phyloP scores from a whole-genome alignment of 2,797 vertebrate species.

The Tragelaphus eurycerus region DNA sequence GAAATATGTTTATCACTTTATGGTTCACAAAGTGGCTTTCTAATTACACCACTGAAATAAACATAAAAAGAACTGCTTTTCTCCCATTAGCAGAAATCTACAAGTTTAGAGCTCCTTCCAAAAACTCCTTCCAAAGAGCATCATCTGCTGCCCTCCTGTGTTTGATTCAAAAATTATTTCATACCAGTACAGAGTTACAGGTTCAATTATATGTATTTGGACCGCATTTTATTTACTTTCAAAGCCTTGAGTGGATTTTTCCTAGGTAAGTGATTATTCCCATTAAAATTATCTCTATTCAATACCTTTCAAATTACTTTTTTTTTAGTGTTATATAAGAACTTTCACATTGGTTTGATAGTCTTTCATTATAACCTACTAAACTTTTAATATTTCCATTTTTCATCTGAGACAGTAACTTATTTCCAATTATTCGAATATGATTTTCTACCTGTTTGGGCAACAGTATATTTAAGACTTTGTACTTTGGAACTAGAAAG shows the following conservation, averaged over 20 bases:
- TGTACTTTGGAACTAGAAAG: background rate
- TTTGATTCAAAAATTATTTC: background rate
- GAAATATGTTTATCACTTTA: background rate
- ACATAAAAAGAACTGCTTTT: background rate
- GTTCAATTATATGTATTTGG: background rate
- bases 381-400: background rate
- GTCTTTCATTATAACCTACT: background rate
- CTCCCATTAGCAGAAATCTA: background rate
- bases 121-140: background rate
- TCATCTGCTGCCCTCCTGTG: slow-evolving; percentile 68
- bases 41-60: background rate
- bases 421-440: background rate
- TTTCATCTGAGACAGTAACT: background rate
- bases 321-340: background rate
- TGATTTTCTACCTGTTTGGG: background rate
- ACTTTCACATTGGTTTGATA: background rate
- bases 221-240: background rate
- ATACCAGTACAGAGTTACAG: background rate
- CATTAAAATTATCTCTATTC: background rate
- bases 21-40: background rate
- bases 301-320: background rate
- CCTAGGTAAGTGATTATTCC: background rate
- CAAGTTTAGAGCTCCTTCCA: background rate
- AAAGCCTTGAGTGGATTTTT: background rate
- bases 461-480: background rate